Evolutionary conservation across 2,888 invertebrate genomes (phyloP).

Genomic region (Ectemnius lituratus): DNA sequence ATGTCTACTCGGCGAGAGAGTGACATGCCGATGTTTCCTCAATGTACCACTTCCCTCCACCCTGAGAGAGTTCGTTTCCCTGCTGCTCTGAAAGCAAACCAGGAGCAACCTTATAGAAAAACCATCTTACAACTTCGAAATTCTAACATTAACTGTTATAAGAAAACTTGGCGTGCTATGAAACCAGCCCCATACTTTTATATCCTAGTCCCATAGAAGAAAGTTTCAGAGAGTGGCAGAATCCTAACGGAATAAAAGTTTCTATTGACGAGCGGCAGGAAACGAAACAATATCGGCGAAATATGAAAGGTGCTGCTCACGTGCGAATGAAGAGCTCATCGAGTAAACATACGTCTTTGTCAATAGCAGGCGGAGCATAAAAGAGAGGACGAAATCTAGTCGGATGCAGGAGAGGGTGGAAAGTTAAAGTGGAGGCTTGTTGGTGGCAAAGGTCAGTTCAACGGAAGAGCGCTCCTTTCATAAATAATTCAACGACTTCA

Average conservation of each 20-base stretch:
- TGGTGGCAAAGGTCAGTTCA: not conserved
- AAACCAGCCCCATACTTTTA: too few relatives aligned
- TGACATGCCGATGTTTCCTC: conserved; percentile 68
- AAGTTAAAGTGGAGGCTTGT: not conserved
- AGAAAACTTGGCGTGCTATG: too few relatives aligned
- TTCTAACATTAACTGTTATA: too few relatives aligned
- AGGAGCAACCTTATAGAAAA: too few relatives aligned
- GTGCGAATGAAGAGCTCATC: not conserved
- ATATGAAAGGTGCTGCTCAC: not conserved
- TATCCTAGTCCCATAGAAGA: too few relatives aligned
- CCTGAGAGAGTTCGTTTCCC: conserved; percentile 58
- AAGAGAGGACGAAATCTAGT: not conserved
- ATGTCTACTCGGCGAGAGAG: conserved; percentile 59
- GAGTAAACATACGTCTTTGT: not conserved
- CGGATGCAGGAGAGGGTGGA: not conserved
- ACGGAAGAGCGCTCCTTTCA: conserved; percentile 3
- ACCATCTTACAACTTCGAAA: too few relatives aligned
- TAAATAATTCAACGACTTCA: conserved; percentile 30
- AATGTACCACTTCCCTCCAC: conserved; percentile 70
- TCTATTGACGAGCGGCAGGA: too few relatives aligned
- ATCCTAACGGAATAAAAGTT: too few relatives aligned
- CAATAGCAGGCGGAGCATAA: not conserved
- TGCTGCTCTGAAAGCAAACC: conserved; percentile 47
- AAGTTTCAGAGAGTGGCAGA: too few relatives aligned
- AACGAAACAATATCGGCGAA: conserved; percentile 12